These are phyloP conservation scores for Aegotheles bennettii DNA, from an alignment of 2,113 vertebrate species.

Conservation along the genomic window DNA sequence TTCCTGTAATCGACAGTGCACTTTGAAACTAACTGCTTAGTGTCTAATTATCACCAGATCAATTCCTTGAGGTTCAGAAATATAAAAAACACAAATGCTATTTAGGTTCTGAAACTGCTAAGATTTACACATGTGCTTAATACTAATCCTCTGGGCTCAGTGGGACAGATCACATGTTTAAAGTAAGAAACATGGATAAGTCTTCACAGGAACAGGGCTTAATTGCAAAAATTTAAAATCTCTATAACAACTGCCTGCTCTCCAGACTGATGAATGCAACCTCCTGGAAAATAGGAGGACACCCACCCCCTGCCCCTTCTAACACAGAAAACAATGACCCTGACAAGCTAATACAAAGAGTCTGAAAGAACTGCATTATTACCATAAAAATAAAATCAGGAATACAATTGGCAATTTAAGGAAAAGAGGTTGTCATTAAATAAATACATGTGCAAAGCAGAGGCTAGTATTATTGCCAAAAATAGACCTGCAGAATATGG, in stretches of 20 bases:
- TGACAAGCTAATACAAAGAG: not conserved
- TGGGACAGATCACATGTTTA: not conserved
- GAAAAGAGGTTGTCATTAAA: conserved; percentile 13
- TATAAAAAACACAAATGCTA: not conserved
- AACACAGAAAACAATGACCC: not conserved
- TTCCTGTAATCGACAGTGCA: not conserved
- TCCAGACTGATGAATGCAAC: not conserved
- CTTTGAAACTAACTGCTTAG: not conserved
- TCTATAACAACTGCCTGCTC: not conserved
- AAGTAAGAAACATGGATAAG: not conserved
- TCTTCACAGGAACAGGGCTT: not conserved
- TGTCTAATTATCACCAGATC: not conserved
- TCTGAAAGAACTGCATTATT: not conserved
- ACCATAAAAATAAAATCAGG: conserved; percentile 21
- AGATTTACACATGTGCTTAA: not conserved
- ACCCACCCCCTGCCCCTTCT: not conserved
- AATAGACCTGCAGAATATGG: conserved; percentile 18
- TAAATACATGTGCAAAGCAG: conserved; percentile 30
- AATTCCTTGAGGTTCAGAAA: not conserved
- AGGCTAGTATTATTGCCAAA: not conserved
- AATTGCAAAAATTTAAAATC: not conserved
- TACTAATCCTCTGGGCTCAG: not conserved
- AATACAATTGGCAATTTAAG: conserved; percentile 40
- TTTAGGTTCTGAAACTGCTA: not conserved
- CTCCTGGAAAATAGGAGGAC: not conserved